Evolutionary conservation across 2,888 invertebrate genomes (phyloP), one percentile per base, ranked within the genome.

Genomic region (Eupithecia subfuscata): DNA sequence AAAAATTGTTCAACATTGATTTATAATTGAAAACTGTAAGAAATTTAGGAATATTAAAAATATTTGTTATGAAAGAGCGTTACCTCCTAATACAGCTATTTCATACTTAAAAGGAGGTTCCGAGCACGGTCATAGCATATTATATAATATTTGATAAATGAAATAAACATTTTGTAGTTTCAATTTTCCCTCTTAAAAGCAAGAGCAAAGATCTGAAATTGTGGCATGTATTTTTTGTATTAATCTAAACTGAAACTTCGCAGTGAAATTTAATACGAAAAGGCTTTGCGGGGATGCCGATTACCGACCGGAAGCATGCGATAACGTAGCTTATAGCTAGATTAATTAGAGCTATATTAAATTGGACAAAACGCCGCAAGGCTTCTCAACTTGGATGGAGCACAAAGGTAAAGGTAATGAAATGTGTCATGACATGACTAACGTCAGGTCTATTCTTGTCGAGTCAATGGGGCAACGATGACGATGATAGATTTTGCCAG

Each of bases 281-380:
- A 78, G 77, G 74, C 75, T 78, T 81, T 78, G 73, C 56, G 65
- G 71, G 70, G 75, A 75, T 81, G 71, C 74, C 71, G 75, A 76
- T 79, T 79, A 78, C 75, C 71, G 71, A 69, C 74, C 72, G 69
- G 71, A 78, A 69, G 71, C 71, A 69, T 68, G 76, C 76, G 76
- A 78, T 76, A 78, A 78, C 72, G 78, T 72, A 73, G 68, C 74
- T 63, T 75, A 75, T 72, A 70, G 64, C 74, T 70, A 74, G 67
- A 70, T 74, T 74, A 78, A 76, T 78, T 76, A 74, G 70, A 68
- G 70, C 64, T 68, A 64, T 74, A 72, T 74, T 76, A 74, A 71
- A 74, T 45, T 65, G 68, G 37, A 37, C 65, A 73, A 69, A 60
- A 60, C 14, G 67, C 25, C 68, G n/a, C 52, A 7, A 63, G 67